Evolutionary conservation across 53 echinoderm and acorn worm genomes (phyloP), one percentile per base, ranked within the genome.

Genomic region (Glandiceps talaboti): DNA sequence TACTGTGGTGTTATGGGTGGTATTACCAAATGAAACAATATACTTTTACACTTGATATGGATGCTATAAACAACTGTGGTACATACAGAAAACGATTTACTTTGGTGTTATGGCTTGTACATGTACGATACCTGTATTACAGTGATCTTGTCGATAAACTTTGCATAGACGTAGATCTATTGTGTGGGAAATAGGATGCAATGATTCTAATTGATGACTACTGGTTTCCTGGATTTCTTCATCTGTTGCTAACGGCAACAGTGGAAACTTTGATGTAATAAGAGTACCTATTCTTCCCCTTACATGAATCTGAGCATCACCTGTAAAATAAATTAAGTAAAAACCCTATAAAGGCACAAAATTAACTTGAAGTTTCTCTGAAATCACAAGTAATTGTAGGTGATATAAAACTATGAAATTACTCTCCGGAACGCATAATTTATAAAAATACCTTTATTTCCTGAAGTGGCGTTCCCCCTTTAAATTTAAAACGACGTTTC

Each of bases 41-140:
- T n/a, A n/a, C n/a, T n/a, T n/a, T n/a, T n/a, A n/a, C n/a, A n/a
- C n/a, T n/a, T n/a, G n/a, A n/a, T n/a, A n/a, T n/a, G n/a, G n/a
- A n/a, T n/a, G n/a, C n/a, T n/a, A n/a, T n/a, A n/a, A n/a, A n/a
- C n/a, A n/a, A n/a, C n/a, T n/a, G n/a, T n/a, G n/a, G n/a, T n/a
- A n/a, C n/a, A n/a, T n/a, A n/a, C n/a, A n/a, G n/a, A n/a, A n/a
- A n/a, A n/a, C n/a, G n/a, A n/a, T n/a, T n/a, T n/a, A n/a, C n/a
- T n/a, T n/a, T n/a, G n/a, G n/a, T n/a, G n/a, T n/a, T n/a, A n/a
- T n/a, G n/a, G n/a, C n/a, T n/a, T n/a, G n/a, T n/a, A n/a, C n/a
- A n/a, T n/a, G n/a, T n/a, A n/a, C n/a, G n/a, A 78, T 74, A 94
- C 94, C 94, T 73, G 94, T 32, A 77, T 90, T 92, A 80, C 90